A percentile compares a stretch with the other conserved stretches of the same genome.
phyloP scores from a whole-genome alignment of 2,888 invertebrate genomes.

The Melinaea marsaeus region DNA sequence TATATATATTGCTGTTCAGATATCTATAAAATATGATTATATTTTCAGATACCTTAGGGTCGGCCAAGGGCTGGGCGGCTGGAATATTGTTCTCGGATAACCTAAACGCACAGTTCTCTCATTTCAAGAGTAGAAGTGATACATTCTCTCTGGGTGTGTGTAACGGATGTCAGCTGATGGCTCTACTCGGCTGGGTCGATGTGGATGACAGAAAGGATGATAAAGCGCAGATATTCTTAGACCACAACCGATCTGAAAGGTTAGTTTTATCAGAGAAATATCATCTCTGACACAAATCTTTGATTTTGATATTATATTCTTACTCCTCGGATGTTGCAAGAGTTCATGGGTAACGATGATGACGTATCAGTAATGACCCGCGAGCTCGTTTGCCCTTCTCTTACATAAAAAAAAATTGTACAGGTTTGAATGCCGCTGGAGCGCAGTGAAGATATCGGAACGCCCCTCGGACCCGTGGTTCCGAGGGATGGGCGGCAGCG shows the following conservation, averaged over 20 bases:
- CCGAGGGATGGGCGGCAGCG: conserved; percentile 89
- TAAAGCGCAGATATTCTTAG: conserved; percentile 81
- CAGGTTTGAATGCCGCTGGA: conserved; percentile 85
- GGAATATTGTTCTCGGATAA: conserved; percentile 88
- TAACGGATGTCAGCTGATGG: conserved; percentile 98
- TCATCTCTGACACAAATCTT: too few species aligned
- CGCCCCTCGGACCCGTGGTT: conserved; percentile 88
- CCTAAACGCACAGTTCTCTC: conserved; percentile 85
- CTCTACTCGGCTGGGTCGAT: conserved; percentile 93
- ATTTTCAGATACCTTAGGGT: conserved; percentile 90
- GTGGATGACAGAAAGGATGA: conserved; percentile 48
- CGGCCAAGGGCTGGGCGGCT: conserved; percentile 99
- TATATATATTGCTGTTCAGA: background rate
- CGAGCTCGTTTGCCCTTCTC: too few species aligned
- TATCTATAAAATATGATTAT: conserved; percentile 4
- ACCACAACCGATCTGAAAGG: conserved; percentile 92
- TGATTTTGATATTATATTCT: too few species aligned
- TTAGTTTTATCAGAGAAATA: conserved; percentile 47
- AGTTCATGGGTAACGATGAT: too few species aligned
- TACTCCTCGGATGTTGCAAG: too few species aligned
- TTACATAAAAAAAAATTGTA: background rate
- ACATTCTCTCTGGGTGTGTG: conserved; percentile 99
- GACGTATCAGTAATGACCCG: too few species aligned
- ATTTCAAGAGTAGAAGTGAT: conserved; percentile 85
- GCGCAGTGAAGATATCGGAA: conserved; percentile 84